Percentiles rank a stretch among this genome's conserved stretches.
These are phyloP conservation scores for Microplitis demolitor DNA, from an alignment of 1,140 invertebrate species.

Conservation along the genomic window DNA sequence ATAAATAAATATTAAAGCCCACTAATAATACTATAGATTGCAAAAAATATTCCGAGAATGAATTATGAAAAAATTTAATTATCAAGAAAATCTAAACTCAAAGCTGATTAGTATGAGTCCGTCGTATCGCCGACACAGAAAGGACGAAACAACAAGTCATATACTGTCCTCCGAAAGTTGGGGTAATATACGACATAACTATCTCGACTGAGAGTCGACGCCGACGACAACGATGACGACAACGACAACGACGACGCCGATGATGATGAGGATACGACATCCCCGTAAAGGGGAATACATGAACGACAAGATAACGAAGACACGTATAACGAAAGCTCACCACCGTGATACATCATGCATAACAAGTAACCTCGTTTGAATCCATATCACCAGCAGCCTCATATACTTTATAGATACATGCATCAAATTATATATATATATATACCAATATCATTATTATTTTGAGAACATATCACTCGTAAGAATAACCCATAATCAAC, in stretches of 20 bases:
- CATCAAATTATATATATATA: background rate
- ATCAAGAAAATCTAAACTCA: background rate
- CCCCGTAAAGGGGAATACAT: conserved; percentile 17
- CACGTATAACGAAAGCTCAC: conserved; percentile 33
- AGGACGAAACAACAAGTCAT: background rate
- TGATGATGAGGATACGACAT: conserved; percentile 19
- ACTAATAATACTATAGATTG: no score
- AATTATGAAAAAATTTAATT: background rate
- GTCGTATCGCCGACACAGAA: background rate
- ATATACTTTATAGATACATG: background rate
- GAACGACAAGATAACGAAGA: conserved; percentile 32
- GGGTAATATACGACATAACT: background rate
- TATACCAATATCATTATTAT: background rate
- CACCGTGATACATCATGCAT: conserved; percentile 30
- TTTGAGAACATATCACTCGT: background rate
- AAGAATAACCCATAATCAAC: no score
- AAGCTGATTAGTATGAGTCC: conserved; percentile 6
- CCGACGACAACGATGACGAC: background rate
- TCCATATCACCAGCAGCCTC: conserved; percentile 15
- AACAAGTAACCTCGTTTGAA: conserved; percentile 28
- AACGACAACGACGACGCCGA: background rate
- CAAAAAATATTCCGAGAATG: no score
- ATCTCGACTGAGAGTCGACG: background rate
- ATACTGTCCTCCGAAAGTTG: conserved; percentile 1
- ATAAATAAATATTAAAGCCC: no score